Conservation (phyloP, 1,140 invertebrate genomes). For the Philopotamus ludificatus region DNA sequence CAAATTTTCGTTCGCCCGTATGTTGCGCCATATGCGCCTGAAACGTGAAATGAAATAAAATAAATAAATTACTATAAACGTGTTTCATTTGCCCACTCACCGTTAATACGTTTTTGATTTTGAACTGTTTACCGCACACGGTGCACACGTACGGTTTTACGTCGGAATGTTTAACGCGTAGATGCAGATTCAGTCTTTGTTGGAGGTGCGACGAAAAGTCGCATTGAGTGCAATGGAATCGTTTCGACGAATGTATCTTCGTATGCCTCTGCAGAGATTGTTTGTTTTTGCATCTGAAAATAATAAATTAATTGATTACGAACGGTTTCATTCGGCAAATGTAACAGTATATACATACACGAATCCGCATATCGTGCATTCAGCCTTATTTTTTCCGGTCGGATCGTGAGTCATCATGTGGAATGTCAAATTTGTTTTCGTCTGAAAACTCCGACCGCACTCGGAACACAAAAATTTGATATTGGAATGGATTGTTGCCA, state of each 20-base stretch:
- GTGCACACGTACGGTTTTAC: conserved; percentile 29
- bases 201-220: conserved; percentile 13
- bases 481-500: conserved; percentile 15
- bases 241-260: conserved; percentile 25
- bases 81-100: conserved; percentile 6
- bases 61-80: neutral
- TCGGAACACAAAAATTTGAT: conserved; percentile 31
- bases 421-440: conserved; percentile 19
- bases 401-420: conserved; percentile 35
- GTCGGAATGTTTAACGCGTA: conserved; percentile 29
- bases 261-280: conserved; percentile 14
- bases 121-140: conserved; percentile 34
- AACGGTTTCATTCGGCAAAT: neutral
- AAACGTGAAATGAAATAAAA: neutral
- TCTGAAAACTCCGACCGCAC: conserved; percentile 32
- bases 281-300: conserved; percentile 31
- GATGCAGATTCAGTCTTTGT: conserved; percentile 23
- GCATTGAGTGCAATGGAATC: conserved; percentile 24
- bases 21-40: conserved; percentile 33
- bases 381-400: conserved; percentile 30
- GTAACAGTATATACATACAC: conserved; percentile 23
- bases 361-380: conserved; percentile 30
- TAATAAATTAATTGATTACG: neutral
- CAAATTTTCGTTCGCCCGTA: conserved; percentile 32
- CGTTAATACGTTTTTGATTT: conserved; percentile 29